Conservation (phyloP, 64 coral and sea anemone genomes). For the Stylophora pistillata region DNA sequence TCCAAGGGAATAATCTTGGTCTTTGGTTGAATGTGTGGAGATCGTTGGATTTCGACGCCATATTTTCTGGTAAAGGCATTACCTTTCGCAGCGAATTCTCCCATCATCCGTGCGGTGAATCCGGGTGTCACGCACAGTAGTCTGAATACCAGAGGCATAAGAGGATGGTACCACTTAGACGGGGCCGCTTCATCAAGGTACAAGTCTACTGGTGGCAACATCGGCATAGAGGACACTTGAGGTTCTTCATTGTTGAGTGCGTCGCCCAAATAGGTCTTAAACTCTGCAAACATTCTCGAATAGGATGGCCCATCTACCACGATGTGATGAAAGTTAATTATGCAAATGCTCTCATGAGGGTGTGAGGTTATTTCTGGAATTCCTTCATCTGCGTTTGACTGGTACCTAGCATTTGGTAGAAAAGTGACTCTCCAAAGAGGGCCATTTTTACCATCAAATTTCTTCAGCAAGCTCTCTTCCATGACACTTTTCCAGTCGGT, state of each 20-base stretch:
- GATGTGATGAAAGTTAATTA: not conserved
- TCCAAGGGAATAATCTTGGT: conserved; percentile 1
- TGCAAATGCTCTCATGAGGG: not conserved
- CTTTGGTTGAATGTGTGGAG: not conserved
- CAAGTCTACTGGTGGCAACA: not conserved
- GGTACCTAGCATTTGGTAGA: not conserved
- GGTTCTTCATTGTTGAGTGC: not conserved
- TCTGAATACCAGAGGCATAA: not conserved
- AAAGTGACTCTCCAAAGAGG: not conserved
- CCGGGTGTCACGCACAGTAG: not conserved
- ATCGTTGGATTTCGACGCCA: conserved; percentile 1
- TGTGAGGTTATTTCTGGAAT: not conserved
- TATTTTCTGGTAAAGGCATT: conserved; percentile 15
- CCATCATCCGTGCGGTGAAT: not conserved
- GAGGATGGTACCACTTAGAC: not conserved
- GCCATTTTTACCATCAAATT: not conserved
- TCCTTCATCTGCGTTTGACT: not conserved
- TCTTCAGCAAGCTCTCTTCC: not conserved
- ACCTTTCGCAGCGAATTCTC: not conserved
- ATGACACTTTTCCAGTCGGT: too few relatives aligned
- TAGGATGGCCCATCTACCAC: not conserved
- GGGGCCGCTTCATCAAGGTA: not conserved
- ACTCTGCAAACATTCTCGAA: not conserved
- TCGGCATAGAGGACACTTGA: not conserved
- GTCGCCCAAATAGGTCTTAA: not conserved